phyloP scores from a whole-genome alignment of 2,888 invertebrate genomes.

The Agrenia bidenticulata region DNA sequence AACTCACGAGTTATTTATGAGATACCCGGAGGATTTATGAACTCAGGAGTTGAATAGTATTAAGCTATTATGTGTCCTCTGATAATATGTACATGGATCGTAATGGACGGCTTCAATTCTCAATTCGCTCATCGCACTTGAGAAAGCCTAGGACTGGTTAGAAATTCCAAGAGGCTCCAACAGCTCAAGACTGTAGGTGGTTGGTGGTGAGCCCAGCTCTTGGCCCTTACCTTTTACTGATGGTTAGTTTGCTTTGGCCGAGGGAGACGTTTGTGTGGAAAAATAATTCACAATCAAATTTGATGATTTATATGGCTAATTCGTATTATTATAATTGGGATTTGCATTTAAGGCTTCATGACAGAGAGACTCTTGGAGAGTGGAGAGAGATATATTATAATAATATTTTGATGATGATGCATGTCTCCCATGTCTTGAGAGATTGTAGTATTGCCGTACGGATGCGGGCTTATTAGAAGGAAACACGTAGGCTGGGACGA shows the following conservation, averaged over 20 bases:
- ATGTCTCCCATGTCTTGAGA: no score
- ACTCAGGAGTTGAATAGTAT: conserved; percentile 26
- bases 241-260: not conserved
- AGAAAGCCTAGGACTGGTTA: no score
- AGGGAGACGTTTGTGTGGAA: not conserved
- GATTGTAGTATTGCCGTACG: not conserved
- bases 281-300: conserved; percentile 25
- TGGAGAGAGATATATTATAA: not conserved
- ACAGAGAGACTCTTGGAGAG: not conserved
- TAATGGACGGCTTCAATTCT: no score
- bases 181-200: no score
- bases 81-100: no score
- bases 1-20: conserved; percentile 37
- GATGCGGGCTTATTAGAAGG: not conserved
- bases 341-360: conserved; percentile 17
- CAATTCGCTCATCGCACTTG: no score
- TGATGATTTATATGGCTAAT: conserved; percentile 34
- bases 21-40: conserved; percentile 36
- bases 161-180: no score
- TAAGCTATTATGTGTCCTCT: not conserved
- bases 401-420: not conserved
- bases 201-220: no score
- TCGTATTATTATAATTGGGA: conserved; percentile 38
- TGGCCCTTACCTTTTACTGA: no score
- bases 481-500: not conserved